These are phyloP conservation scores for Lathamus discolor DNA, from an alignment of 2,113 vertebrate genomes.

Conservation along the genomic window DNA sequence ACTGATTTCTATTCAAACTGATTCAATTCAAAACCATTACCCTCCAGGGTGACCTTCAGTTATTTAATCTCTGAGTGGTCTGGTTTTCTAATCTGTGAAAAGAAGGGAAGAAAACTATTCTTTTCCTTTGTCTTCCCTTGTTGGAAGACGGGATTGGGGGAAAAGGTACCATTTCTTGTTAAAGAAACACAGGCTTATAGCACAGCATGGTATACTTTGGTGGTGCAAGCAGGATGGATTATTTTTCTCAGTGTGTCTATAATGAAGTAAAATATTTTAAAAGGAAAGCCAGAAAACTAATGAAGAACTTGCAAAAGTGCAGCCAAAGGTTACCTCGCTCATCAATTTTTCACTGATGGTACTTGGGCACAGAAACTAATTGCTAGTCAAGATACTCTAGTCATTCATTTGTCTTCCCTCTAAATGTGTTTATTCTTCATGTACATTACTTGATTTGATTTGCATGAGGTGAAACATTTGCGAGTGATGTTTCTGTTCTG, in stretches of 20 bases:
- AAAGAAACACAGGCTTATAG: neutral
- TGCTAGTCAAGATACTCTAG: conserved; percentile 61
- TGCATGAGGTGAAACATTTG: conserved; percentile 67
- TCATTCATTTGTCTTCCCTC: conserved; percentile 61
- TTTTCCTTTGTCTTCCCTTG: neutral
- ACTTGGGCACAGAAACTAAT: conserved; percentile 62
- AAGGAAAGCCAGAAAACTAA: conserved; percentile 57
- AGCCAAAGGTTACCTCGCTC: conserved; percentile 64
- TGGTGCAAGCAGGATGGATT: neutral
- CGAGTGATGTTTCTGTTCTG: conserved; percentile 54
- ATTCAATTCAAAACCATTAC: neutral
- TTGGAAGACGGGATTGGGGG: neutral
- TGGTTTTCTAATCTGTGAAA: neutral
- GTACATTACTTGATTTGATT: conserved; percentile 72
- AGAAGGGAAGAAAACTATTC: neutral
- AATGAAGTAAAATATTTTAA: conserved; percentile 54
- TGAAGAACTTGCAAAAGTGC: conserved; percentile 63
- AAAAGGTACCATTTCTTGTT: neutral
- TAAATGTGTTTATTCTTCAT: conserved; percentile 69
- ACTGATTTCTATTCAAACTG: conserved; percentile 19
- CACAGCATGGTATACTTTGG: neutral
- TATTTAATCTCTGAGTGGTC: conserved; percentile 14
- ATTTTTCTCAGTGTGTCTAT: neutral
- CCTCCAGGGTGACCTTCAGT: conserved; percentile 2
- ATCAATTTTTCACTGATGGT: conserved; percentile 59